Percentiles rank a stretch among this genome's conserved stretches.
Conservation (phyloP, 2,113 vertebrate genomes). For the Dromaius novaehollandiae region DNA sequence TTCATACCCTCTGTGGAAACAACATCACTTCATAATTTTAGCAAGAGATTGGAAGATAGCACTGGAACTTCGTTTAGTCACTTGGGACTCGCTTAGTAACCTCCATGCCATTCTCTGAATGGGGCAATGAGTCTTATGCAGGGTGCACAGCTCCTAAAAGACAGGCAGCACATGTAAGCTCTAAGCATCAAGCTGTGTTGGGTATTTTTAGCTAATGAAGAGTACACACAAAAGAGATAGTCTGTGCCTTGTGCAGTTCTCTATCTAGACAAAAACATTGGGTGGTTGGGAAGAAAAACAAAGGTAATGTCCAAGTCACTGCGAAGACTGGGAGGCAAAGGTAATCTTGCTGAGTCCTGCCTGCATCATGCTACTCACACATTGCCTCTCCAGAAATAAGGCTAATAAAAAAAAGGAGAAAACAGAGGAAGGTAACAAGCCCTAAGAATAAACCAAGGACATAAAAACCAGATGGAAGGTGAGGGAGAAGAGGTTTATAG, state of each 20-base stretch:
- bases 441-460: background rate
- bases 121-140: background rate
- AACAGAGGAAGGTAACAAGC: background rate
- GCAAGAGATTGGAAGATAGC: background rate
- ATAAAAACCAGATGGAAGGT: background rate
- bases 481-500: background rate
- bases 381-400: background rate
- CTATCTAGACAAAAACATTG: background rate
- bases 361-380: background rate
- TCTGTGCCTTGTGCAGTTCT: background rate
- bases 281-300: background rate
- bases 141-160: background rate
- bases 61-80: background rate
- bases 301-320: background rate
- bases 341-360: background rate
- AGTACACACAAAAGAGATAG: fast-evolving
- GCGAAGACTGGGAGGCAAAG: background rate
- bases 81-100: background rate
- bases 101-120: fast-evolving
- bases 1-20: background rate
- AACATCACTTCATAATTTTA: fast-evolving
- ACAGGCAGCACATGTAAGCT: fast-evolving
- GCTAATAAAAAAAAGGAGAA: background rate
- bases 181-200: background rate
- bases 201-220: background rate